Evolutionary conservation across 1,140 invertebrate genomes (phyloP).

Genomic region (Panagrolaimus sp.): DNA sequence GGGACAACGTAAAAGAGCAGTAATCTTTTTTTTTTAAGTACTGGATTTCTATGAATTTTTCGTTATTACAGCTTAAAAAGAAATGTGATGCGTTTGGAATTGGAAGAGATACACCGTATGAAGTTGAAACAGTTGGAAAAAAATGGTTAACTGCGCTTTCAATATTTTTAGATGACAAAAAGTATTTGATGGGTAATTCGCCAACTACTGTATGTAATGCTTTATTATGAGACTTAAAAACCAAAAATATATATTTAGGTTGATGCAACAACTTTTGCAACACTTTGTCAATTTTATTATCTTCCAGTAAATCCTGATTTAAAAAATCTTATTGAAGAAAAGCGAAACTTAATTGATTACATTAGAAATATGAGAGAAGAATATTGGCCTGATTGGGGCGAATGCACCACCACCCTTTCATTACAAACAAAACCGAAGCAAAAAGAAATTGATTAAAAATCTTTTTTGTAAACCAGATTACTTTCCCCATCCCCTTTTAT

Average conservation of each 20-base stretch:
- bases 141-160: slow-evolving; percentile 80
- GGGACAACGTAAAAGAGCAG: slow-evolving; percentile 17
- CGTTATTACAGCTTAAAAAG: slow-evolving; percentile 19
- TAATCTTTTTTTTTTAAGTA: background rate
- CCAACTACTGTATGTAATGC: slow-evolving; percentile 70
- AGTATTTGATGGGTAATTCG: slow-evolving; percentile 86
- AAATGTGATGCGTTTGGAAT: slow-evolving; percentile 66
- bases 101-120: slow-evolving; percentile 79
- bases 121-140: slow-evolving; percentile 81
- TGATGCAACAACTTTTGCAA: slow-evolving; percentile 30
- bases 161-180: slow-evolving; percentile 78
- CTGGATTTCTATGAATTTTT: slow-evolving; percentile 15
- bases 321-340: slow-evolving; percentile 22
- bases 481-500: too few relatives aligned
- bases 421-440: slow-evolving; percentile 13
- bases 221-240: background rate
- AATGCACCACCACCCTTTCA: slow-evolving; percentile 21
- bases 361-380: slow-evolving; percentile 21
- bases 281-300: slow-evolving; percentile 31
- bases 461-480: too few relatives aligned
- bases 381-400: slow-evolving; percentile 28
- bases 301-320: slow-evolving; percentile 24
- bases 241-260: slow-evolving; percentile 19
- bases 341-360: slow-evolving; percentile 25
- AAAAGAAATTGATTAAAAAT: background rate